phyloP scores from a whole-genome alignment of 2,113 vertebrate species.

The Gymnarchus niloticus region DNA sequence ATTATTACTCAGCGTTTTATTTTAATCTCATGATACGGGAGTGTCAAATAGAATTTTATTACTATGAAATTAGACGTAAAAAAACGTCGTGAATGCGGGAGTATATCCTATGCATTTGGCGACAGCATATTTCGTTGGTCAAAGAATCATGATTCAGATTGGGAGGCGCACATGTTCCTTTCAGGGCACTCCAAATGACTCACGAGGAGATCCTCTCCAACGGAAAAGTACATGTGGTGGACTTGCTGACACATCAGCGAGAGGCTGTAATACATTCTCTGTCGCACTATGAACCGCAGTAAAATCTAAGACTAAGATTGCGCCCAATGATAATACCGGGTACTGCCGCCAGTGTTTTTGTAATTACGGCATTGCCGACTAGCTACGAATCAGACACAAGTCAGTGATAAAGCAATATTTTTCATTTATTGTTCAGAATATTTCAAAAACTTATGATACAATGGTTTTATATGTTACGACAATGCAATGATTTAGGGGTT shows the following conservation, averaged over 20 bases:
- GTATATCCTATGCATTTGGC: not conserved
- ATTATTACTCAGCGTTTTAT: not conserved
- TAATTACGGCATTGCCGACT: not conserved
- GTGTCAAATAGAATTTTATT: not conserved
- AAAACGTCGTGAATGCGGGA: too few relatives aligned
- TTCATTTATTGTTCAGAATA: not conserved
- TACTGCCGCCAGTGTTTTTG: conserved; percentile 34
- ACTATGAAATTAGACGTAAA: not conserved
- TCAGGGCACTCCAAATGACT: not conserved
- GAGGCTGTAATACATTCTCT: conserved; percentile 36
- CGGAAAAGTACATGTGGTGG: conserved; percentile 26
- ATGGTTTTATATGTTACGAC: not conserved
- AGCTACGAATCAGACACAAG: conserved; percentile 27
- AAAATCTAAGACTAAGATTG: conserved; percentile 43
- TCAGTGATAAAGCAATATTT: not conserved
- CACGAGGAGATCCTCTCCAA: not conserved
- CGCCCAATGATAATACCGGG: conserved; percentile 51
- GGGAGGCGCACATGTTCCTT: not conserved
- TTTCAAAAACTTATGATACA: not conserved
- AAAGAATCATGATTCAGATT: not conserved
- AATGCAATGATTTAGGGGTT: not conserved
- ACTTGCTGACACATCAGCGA: conserved; percentile 24
- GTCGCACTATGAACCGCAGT: conserved; percentile 53
- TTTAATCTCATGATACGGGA: not conserved
- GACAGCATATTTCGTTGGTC: not conserved